Evolutionary conservation across 2,888 invertebrate genomes (phyloP).

Genomic region (Chouioia cunea): DNA sequence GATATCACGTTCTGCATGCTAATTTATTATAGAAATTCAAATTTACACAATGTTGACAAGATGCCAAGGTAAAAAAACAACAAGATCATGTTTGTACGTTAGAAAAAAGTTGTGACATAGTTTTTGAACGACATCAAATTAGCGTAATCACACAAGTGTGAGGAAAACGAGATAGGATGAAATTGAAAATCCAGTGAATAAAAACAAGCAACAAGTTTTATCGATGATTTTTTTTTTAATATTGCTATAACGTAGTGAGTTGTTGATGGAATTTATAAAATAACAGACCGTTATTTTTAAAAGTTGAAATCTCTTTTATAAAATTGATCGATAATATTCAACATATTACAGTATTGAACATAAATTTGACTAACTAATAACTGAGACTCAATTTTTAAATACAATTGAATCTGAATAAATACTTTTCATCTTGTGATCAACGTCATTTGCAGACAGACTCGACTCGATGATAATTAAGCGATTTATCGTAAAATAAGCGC

Average conservation of each 20-base stretch:
- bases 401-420: conserved; percentile 26
- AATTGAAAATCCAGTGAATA: conserved; percentile 6
- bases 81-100: too few relatives aligned
- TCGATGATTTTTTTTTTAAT: conserved; percentile 30
- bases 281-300: conserved; percentile 29
- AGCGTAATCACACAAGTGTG: not conserved
- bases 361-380: conserved; percentile 16
- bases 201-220: conserved; percentile 22
- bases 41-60: too few relatives aligned
- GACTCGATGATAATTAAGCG: conserved; percentile 30
- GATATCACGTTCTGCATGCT: too few relatives aligned
- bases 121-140: not conserved
- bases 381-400: conserved; percentile 35
- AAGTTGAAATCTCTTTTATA: conserved; percentile 33
- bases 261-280: conserved; percentile 25
- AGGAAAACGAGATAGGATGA: not conserved
- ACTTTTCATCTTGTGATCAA: conserved; percentile 8
- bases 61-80: too few relatives aligned
- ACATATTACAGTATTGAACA: not conserved
- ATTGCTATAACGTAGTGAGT: conserved; percentile 14
- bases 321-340: conserved; percentile 2
- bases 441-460: not conserved
- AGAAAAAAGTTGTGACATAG: not conserved
- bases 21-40: too few relatives aligned
- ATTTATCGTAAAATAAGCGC: conserved; percentile 40